Evolutionary conservation across 2,113 vertebrate species (phyloP).

Genomic region (Pandion haliaetus): DNA sequence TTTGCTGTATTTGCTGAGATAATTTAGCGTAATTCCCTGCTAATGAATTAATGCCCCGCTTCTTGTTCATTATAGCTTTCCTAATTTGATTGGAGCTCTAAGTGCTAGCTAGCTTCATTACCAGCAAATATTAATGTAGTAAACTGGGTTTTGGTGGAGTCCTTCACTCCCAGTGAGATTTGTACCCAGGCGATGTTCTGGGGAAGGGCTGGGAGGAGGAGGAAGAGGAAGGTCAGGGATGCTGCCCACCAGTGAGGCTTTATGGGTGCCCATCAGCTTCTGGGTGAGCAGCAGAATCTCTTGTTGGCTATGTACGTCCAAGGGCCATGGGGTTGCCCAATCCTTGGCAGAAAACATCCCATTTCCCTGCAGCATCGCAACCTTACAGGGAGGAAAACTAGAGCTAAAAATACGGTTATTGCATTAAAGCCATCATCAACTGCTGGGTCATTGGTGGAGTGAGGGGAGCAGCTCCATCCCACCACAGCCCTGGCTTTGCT

Average conservation of each 20-base stretch:
- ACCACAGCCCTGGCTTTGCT: background rate
- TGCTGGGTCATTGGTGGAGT: background rate
- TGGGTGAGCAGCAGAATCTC: background rate
- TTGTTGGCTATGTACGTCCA: accelerated
- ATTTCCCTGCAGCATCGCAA: accelerated
- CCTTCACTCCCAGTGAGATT: background rate
- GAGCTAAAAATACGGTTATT: background rate
- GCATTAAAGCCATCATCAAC: background rate
- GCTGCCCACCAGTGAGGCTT: background rate
- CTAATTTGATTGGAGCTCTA: background rate
- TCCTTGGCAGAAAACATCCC: background rate
- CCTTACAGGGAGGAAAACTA: too few relatives aligned
- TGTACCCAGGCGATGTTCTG: background rate
- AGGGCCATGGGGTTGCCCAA: background rate
- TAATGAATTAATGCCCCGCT: constrained; percentile 2
- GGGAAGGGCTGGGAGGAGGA: background rate
- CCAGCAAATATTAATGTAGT: background rate
- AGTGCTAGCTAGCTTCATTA: background rate
- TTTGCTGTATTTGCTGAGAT: background rate
- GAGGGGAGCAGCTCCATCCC: background rate
- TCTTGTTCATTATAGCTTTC: constrained; percentile 28
- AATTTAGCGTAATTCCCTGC: constrained; percentile 1
- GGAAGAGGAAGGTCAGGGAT: background rate
- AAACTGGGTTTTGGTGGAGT: background rate
- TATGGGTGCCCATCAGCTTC: background rate